These are phyloP conservation scores for Diglossa cyanea DNA, from an alignment of 2,797 vertebrate genomes.

Conservation along the genomic window DNA sequence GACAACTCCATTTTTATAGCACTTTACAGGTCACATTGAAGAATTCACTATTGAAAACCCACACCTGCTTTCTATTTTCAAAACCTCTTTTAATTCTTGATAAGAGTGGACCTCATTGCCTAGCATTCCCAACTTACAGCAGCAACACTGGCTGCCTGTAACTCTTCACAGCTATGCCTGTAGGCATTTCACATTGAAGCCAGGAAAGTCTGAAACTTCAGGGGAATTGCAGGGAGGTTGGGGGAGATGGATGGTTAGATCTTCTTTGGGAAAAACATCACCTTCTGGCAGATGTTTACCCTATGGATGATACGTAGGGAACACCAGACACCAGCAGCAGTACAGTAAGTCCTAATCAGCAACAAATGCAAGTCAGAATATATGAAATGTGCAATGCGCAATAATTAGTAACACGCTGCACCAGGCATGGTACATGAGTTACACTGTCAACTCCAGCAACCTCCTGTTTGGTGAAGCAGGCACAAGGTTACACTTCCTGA, in stretches of 20 bases:
- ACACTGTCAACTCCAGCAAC: background rate
- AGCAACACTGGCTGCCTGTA: background rate
- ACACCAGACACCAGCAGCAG: background rate
- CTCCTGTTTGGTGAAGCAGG: background rate
- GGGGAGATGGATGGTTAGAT: background rate
- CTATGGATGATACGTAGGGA: background rate
- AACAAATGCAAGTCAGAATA: background rate
- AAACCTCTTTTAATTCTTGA: background rate
- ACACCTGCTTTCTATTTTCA: background rate
- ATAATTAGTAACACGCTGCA: background rate
- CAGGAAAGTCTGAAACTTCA: background rate
- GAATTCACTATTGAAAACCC: background rate
- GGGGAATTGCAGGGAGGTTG: background rate
- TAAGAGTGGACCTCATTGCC: background rate
- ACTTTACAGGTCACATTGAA: background rate
- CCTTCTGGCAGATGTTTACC: background rate
- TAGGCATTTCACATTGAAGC: background rate
- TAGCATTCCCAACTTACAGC: background rate
- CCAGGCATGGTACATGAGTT: accelerated
- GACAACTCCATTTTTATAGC: background rate
- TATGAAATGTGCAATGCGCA: background rate
- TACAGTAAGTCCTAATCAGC: background rate
- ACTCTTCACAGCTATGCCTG: background rate
- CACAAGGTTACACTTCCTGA: background rate
- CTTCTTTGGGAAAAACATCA: background rate